Percentiles rank a stretch among this genome's conserved stretches.
Conservation (phyloP, 2,888 invertebrate species). For the Deilephila elpenor region DNA sequence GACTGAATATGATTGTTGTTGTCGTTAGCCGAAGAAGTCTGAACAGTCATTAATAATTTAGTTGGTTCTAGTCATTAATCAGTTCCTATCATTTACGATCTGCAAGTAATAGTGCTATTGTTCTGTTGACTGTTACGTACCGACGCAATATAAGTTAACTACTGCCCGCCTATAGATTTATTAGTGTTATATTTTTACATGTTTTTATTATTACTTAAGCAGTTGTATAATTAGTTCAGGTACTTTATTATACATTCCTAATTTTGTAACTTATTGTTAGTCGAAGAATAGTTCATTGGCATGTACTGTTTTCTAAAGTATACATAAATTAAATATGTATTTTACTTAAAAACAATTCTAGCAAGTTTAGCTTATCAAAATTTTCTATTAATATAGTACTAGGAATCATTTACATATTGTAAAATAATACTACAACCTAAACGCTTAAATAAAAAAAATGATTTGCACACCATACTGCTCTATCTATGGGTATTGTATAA, state of each 20-base stretch:
- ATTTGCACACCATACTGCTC: too few species aligned
- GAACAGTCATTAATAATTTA: slow-evolving; percentile 40
- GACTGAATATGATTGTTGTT: slow-evolving; percentile 67
- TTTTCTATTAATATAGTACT: not conserved
- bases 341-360: not conserved
- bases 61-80: slow-evolving; percentile 44
- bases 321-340: not conserved
- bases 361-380: not conserved
- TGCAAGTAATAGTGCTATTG: slow-evolving; percentile 31
- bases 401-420: too few species aligned
- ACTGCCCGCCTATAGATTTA: slow-evolving; percentile 19
- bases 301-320: not conserved
- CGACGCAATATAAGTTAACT: not conserved
- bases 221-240: not conserved
- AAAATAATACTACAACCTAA: too few species aligned
- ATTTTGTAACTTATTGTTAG: not conserved
- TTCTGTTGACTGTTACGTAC: slow-evolving; percentile 25
- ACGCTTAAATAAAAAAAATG: too few species aligned
- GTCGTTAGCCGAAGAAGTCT: slow-evolving; percentile 69
- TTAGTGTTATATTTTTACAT: slow-evolving; percentile 8
- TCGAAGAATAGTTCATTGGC: slow-evolving; percentile 33
- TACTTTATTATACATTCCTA: slow-evolving; percentile 1
- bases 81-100: slow-evolving; percentile 46
- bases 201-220: not conserved
- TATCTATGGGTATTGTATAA: too few species aligned